Base-by-base conservation (phyloP, 1,140 invertebrate species). In the Drosophila ambigua region DNA sequence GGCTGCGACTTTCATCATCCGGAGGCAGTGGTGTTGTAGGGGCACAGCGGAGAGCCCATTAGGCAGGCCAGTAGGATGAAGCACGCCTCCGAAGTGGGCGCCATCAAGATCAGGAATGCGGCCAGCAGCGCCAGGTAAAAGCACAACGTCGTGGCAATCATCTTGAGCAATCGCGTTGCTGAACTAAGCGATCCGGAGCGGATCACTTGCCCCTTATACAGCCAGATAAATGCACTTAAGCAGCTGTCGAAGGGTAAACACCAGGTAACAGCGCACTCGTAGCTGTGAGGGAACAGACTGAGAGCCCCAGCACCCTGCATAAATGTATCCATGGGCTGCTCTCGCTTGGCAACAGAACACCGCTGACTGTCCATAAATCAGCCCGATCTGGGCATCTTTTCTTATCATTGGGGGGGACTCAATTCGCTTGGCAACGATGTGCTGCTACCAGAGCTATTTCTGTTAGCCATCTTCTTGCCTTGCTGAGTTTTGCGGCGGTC, bases 141-240 rank as follows among this genome's bases (percentile, higher is more conserved):
- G 31, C 63, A 68, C 43, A 69, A 16, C 50, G 50, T 68, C 15
- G 66, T 57, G n/a, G 66, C 66, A 49, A 69, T 69, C 66, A 69
- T 69, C 53, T 60, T 31, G 16, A 26, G 41, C 35, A 55, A 63
- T 46, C 31, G 41, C 4, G 11, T 11, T n/a, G 35, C 13, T 16
- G 11, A 13, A 39, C 35, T 13, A 39, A 39, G 35, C 11, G 13
- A 46, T 68, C 35, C 26, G 49, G n/a, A 8, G 3, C 9, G 5
- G 13, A 68, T 57, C 48, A 26, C 15, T 26, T 15, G 0, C 4
- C 5, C 13, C 35, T 2, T 9, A 6, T 50, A n/a, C 11, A 28
- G n/a, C 24, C 0, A 5, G 5, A 20, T 15, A 9, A 20, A 13
- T 9, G 44, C 11, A 26, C 9, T 26, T 6, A 24, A 20, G 26